Evolutionary conservation across 2,113 vertebrate genomes (phyloP), one percentile per base, ranked within the genome.

Genomic region (Callipepla squamata): DNA sequence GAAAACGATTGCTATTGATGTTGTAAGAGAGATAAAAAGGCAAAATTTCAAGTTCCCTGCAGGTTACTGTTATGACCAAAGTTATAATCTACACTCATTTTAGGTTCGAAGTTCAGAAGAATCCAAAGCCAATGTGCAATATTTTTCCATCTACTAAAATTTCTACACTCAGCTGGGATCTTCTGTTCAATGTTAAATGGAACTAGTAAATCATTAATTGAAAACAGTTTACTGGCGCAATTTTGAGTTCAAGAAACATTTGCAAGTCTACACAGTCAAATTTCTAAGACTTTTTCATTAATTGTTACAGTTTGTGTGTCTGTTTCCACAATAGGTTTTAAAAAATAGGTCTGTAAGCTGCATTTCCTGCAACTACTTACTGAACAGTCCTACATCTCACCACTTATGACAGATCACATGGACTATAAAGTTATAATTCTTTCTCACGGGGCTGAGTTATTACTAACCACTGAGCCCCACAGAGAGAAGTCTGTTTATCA

Each of bases 321-420:
- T 84, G 62, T 90, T 88, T 80, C 88, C 89, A 69, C 80, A 87
- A 73, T 6, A 72, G 53, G 73, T 85, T 82, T 92, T 76, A 95
- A 79, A 89, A 88, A 89, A 82, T 72, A 51, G 40, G 40, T 45
- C 87, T 30, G 3, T 84, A 81, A 92, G 66, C 62, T 21, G 1
- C 77, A 90, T 93, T 94, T 93, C 94, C 86, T 96, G 73, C 74
- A 89, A 76, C 66, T 79, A 62, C 73, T 83, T 92, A 76, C 9
- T 68, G 57, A 47, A 77, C 51, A 79, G 73, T 55, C 69, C 66
- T 86, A 72, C 66, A 34, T 76, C 89, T 93, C 94, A 90, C 74
- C 94, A 80, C 80, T 94, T 92, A 47, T 92, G 84, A 92, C 36
- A 91, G 74, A 93, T 93, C 70, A 76, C 80, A 76, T n/a, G 58